These are phyloP conservation scores for Desmodus rotundus DNA, from an alignment of 2,113 vertebrate species.

Conservation along the genomic window DNA sequence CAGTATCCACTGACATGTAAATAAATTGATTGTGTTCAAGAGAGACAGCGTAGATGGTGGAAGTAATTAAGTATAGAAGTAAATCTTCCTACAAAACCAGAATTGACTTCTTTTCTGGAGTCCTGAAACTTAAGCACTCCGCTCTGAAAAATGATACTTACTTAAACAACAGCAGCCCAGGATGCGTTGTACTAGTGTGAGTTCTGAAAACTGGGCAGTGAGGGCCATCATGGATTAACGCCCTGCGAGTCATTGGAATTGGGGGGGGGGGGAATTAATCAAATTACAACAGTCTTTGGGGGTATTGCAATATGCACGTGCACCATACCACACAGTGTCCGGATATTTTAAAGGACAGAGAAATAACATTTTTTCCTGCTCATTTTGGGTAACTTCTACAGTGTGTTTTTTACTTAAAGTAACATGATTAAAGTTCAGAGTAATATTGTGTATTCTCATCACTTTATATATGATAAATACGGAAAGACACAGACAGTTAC, in stretches of 20 bases:
- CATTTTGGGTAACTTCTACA: neutral
- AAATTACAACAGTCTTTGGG: neutral
- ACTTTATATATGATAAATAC: neutral
- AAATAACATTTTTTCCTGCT: neutral
- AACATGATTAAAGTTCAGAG: neutral
- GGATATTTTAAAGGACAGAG: neutral
- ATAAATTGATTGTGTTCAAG: constrained; percentile 63
- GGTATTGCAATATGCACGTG: neutral
- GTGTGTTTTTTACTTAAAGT: neutral
- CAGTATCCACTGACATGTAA: constrained; percentile 48
- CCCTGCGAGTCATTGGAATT: neutral
- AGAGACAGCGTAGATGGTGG: neutral
- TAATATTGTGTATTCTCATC: neutral
- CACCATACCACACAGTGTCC: neutral
- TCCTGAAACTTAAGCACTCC: neutral
- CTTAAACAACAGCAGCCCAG: neutral
- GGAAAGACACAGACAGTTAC: neutral
- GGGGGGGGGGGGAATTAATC: neutral
- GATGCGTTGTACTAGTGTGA: neutral
- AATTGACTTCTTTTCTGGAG: neutral
- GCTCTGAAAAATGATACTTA: constrained; percentile 9
- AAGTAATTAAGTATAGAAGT: constrained; percentile 52
- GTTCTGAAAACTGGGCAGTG: neutral
- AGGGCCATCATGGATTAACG: neutral
- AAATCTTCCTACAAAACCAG: constrained; percentile 37